Evolutionary conservation across 1,140 invertebrate species (phyloP), one percentile per base, ranked within the genome.

Genomic region (Ips typographus): DNA sequence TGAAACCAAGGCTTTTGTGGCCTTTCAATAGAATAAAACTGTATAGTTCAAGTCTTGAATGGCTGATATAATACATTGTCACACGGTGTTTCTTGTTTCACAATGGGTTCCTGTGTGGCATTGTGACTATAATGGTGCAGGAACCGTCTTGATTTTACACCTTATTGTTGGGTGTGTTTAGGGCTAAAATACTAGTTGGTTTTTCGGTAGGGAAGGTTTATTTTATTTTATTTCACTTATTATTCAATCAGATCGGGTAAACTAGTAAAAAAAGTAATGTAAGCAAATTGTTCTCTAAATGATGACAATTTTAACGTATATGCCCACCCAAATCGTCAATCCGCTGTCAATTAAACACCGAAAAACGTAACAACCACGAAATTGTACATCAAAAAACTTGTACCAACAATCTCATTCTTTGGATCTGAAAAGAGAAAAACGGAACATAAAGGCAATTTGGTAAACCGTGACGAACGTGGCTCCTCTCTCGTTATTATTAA

Each of bases 21-120:
- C 70, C 64, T 69, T 67, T 78, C 73, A 79, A 79, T 78, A 77
- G 78, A 77, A 78, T 79, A 76, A 79, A 79, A 79, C 76, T 79
- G 74, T 78, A 73, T 73, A 75, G 72, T 65, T 49, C 6, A 77
- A 76, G 73, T 72, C 73, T 53, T 77, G 73, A 77, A 79, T 79
- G 72, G 76, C 75, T 72, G 76, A 79, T 78, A 79, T 79, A 79
- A 79, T 79, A 79, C 75, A 79, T 78, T 79, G 77, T 79, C 77
- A 78, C 75, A 79, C 75, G 75, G 77, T 79, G 52, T 78, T 77
- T 77, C 75, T 68, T 60, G 61, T 63, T 71, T 73, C 72, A 78
- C 77, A 78, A 78, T 77, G 65, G 73, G 68, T 74, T 76, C 77
- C 76, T 78, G 77, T 78, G 77, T 78, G 77, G 77, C 76, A 77